phyloP scores from a whole-genome alignment of 2,797 vertebrate genomes.

The Babyrousa celebensis region DNA sequence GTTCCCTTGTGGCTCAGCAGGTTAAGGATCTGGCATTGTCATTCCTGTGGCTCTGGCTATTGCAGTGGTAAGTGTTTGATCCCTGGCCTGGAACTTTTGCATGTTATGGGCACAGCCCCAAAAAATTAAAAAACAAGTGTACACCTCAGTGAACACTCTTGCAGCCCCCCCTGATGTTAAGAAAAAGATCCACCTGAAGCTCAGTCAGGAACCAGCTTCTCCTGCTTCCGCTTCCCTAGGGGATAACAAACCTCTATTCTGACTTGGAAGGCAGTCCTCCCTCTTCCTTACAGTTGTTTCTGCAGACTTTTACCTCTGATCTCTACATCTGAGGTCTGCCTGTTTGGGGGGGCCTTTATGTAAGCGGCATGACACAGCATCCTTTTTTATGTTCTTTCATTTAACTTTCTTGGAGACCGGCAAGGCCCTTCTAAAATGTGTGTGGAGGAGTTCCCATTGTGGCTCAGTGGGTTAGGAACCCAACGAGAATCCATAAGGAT shows the following conservation, averaged over 20 bases:
- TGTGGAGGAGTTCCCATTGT: too few relatives aligned
- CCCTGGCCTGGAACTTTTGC: too few relatives aligned
- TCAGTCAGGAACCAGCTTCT: background rate
- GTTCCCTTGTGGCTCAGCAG: too few relatives aligned
- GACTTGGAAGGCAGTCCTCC: too few relatives aligned
- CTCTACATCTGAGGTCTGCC: background rate
- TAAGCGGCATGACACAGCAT: background rate
- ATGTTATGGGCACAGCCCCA: too few relatives aligned
- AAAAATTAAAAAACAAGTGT: background rate
- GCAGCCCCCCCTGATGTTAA: accelerated
- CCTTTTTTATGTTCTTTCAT: background rate
- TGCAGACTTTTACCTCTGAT: background rate
- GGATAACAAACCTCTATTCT: too few relatives aligned
- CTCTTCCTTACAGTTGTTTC: accelerated
- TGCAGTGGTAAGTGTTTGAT: too few relatives aligned
- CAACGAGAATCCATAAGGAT: too few relatives aligned
- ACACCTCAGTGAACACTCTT: background rate
- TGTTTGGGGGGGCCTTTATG: accelerated
- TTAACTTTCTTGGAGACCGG: background rate
- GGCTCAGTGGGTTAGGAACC: too few relatives aligned
- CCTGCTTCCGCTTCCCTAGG: background rate
- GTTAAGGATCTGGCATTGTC: too few relatives aligned
- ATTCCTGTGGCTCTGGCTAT: too few relatives aligned
- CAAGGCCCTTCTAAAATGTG: background rate
- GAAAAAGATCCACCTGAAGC: background rate